phyloP scores from a whole-genome alignment of 2,113 vertebrate species.

The Anhinga anhinga region DNA sequence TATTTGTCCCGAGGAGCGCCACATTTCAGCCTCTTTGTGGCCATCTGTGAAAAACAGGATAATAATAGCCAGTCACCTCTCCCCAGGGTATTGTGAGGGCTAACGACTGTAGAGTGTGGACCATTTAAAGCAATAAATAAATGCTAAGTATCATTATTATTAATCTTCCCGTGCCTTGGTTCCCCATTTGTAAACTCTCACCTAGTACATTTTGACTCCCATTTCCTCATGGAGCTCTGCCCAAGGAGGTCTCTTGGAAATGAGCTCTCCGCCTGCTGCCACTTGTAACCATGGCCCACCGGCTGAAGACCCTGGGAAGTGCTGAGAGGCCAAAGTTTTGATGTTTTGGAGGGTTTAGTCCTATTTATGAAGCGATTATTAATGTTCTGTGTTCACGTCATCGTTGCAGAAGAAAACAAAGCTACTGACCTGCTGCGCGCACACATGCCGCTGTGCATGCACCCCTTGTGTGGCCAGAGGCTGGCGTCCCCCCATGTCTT shows the following conservation, averaged over 20 bases:
- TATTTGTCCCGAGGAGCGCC: background rate
- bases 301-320: background rate
- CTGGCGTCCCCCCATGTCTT: background rate
- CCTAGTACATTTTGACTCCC: background rate
- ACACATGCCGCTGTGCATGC: background rate
- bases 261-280: background rate
- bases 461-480: background rate
- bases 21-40: background rate
- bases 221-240: background rate
- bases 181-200: slow-evolving; percentile 34
- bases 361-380: background rate
- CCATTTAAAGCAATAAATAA: slow-evolving; percentile 40
- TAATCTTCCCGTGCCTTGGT: slow-evolving; percentile 27
- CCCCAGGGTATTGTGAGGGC: background rate
- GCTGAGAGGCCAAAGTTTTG: background rate
- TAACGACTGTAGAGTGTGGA: slow-evolving; percentile 4
- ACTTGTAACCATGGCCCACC: background rate
- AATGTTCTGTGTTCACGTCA: background rate
- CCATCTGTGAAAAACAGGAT: background rate
- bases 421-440: background rate
- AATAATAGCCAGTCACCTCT: background rate
- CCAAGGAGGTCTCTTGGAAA: background rate
- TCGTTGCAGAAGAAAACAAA: background rate
- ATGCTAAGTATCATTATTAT: slow-evolving; percentile 43
- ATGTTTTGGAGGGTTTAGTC: background rate